Evolutionary conservation across 2,113 vertebrate genomes (phyloP), one percentile per base, ranked within the genome.

Genomic region (Leptobrachium ailaonicum): DNA sequence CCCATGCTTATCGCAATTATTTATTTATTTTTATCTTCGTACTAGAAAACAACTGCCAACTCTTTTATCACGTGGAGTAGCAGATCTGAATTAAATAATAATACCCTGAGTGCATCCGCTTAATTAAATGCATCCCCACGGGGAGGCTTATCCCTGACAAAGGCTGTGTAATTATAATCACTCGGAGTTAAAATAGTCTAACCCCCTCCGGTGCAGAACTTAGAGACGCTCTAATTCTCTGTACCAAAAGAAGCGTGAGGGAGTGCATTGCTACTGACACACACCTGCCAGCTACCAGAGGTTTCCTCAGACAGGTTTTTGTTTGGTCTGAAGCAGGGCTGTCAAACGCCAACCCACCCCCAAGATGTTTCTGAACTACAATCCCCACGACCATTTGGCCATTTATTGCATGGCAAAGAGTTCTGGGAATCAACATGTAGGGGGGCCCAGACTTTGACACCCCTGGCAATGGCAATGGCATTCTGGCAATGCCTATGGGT

Each of bases 81-180:
- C 44, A 43, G 62, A 66, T 32, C 13, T 32, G 41, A 66, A 20
- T 66, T 43, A 14, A 75, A 53, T 14, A 50, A 9, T 50, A 75
- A 75, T 56, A 43, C 47, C 62, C 6, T 20, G 2, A 54, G 70
- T 72, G 47, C 20, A 40, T 72, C 41, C n/a, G 2, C 20, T 1
- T 80, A 80, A 80, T 80, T 45, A 74, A 74, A 68, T 53, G 7
- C 56, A 45, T 73, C 54, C 72, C 53, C 64, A 6, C 12, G 10
- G 64, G 58, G 63, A 45, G 6, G 11, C 6, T 40, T 80, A 69
- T 68, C 66, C 71, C 77, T 5, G 63, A 66, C 78, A 73, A n/a
- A 53, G 12, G 66, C 56, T 44, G 63, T 45, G 41, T 64, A 14
- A 9, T 12, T 73, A 12, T 43, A 50, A 80, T 73, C 78, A 44